These are phyloP conservation scores for Orientallactaga bullata DNA, from an alignment of 2,113 vertebrate species.

Conservation along the genomic window DNA sequence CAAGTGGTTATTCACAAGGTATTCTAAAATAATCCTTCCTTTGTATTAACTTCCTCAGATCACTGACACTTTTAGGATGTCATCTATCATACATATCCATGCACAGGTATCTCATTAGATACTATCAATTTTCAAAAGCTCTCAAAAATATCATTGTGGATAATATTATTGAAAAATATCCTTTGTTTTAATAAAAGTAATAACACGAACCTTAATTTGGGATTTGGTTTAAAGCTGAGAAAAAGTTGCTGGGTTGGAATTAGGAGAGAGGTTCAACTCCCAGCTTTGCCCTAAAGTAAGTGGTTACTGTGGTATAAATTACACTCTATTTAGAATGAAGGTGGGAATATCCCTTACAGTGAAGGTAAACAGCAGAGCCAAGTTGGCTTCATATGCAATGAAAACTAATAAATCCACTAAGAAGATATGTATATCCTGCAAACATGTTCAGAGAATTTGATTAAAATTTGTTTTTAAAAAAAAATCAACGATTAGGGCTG, in stretches of 20 bases:
- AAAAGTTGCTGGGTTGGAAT: neutral
- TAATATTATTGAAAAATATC: neutral
- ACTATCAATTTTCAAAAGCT: slow-evolving; percentile 21
- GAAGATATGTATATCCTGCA: neutral
- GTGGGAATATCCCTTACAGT: neutral
- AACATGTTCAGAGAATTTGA: neutral
- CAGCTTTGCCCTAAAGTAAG: neutral
- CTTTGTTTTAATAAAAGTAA: slow-evolving; percentile 15
- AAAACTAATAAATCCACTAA: neutral
- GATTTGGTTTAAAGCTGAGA: neutral
- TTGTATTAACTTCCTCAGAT: neutral
- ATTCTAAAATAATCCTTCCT: slow-evolving; percentile 12
- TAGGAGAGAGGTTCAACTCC: neutral
- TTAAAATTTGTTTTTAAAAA: neutral
- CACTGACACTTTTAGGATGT: neutral
- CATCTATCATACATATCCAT: neutral
- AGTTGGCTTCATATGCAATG: neutral
- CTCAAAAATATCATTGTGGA: neutral
- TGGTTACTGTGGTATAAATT: neutral
- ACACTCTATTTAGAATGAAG: neutral
- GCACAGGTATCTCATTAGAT: neutral
- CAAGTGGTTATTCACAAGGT: slow-evolving; percentile 10
- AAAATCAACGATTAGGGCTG: neutral
- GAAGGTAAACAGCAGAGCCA: neutral
- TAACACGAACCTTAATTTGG: neutral